These are phyloP conservation scores for Platyscapa corneri DNA, from an alignment of 1,140 invertebrate species.

Conservation along the genomic window DNA sequence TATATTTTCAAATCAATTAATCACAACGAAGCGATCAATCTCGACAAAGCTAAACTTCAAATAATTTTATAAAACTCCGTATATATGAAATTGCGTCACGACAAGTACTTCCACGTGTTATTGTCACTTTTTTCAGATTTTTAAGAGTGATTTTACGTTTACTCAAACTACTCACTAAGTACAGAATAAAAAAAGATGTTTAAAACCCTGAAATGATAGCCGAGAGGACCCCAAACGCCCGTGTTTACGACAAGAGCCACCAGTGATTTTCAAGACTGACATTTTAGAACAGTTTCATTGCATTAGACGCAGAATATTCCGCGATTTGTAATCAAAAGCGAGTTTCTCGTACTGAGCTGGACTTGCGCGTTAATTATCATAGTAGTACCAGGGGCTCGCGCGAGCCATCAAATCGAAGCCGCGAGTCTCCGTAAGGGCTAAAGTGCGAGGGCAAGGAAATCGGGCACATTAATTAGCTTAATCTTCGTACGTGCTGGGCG, in stretches of 20 bases:
- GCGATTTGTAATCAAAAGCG: slow-evolving; percentile 40
- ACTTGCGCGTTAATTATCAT: slow-evolving; percentile 42
- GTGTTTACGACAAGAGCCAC: not conserved
- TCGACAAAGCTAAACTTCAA: no score
- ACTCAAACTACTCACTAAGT: not conserved
- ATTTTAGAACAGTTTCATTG: not conserved
- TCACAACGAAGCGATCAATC: no score
- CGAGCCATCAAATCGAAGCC: no score
- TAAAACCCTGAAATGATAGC: no score
- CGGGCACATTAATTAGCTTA: slow-evolving; percentile 53
- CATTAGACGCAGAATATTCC: not conserved
- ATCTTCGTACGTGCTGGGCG: slow-evolving; percentile 46
- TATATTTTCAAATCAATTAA: no score
- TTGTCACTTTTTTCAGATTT: not conserved
- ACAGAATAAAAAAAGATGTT: not conserved
- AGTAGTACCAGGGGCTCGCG: slow-evolving; percentile 16
- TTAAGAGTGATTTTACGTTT: not conserved
- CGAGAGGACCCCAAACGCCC: no score
- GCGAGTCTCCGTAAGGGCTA: no score
- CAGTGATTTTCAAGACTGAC: not conserved
- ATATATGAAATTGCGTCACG: no score
- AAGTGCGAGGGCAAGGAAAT: not conserved
- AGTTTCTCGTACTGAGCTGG: not conserved
- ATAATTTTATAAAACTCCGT: not conserved
- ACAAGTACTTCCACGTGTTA: not conserved